Percentiles rank a stretch among this genome's conserved stretches.
phyloP scores from a whole-genome alignment of 2,113 vertebrate genomes.

The Vicugna pacos region DNA sequence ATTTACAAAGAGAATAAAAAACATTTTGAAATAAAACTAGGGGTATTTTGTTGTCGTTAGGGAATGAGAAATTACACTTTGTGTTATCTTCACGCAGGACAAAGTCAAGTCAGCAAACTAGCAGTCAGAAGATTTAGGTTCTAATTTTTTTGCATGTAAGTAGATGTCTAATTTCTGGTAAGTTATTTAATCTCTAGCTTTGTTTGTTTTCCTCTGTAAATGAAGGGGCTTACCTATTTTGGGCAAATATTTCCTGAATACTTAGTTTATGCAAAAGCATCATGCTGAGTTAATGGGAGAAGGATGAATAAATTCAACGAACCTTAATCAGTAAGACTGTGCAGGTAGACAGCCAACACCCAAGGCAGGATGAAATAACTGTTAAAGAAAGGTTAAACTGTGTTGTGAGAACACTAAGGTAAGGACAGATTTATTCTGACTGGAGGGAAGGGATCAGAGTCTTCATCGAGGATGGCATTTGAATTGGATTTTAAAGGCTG shows the following conservation, averaged over 20 bases:
- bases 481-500: background rate
- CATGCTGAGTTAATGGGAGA: background rate
- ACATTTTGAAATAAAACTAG: background rate
- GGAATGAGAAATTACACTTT: background rate
- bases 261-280: conserved; percentile 14
- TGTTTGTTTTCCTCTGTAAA: background rate
- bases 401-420: background rate
- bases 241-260: background rate
- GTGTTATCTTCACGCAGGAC: background rate
- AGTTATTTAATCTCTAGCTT: background rate
- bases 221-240: background rate
- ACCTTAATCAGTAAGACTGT: background rate
- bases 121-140: background rate
- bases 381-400: background rate
- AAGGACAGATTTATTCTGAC: background rate
- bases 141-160: background rate
- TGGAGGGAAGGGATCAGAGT: background rate
- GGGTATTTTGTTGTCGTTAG: background rate
- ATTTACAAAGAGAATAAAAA: background rate
- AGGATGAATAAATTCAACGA: background rate
- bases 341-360: background rate
- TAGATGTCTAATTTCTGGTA: background rate
- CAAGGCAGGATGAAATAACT: background rate
- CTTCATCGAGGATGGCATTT: background rate
- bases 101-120: background rate